Base-by-base conservation (phyloP, 2,888 invertebrate species). In the Coenonympha glycerion region DNA sequence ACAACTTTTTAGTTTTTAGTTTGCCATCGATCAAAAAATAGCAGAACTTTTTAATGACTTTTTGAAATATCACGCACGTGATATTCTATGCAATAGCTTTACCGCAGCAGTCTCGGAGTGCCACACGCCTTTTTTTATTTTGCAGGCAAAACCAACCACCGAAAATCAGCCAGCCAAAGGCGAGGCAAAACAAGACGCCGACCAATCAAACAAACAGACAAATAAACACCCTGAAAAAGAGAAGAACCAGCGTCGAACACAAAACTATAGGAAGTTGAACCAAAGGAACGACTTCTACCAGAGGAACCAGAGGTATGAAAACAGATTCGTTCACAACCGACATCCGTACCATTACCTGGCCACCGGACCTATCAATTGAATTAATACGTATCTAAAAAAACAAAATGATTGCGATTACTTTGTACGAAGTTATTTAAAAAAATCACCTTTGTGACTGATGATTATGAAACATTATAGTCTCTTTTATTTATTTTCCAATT, bases 351-450 rank as follows among this genome's bases (percentile, higher is more conserved):
- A 79, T 54, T 88, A 87, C 51, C 60, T 87, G 41, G 85, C 87
- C 6, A 84, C 87, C 0, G 86, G 87, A n/a, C 83, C 87, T 28
- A 87, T 87, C 18, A 87, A 87, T 60, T 87, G 18, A 87, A 87
- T 60, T 87, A 81, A 68, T n/a, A 18, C n/a, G 9, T 31, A 44
- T 44, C 2, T 19, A n/a, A 36, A 36, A 5, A 8, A 6, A 4
- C 9, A 24, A n/a, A n/a, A n/a, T n/a, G n/a, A n/a, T n/a, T n/a
- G n/a, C n/a, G n/a, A n/a, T n/a, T n/a, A n/a, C n/a, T n/a, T n/a
- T n/a, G n/a, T n/a, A n/a, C n/a, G n/a, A n/a, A n/a, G n/a, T n/a
- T n/a, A n/a, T n/a, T n/a, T n/a, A n/a, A n/a, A n/a, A n/a, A n/a
- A n/a, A n/a, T n/a, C n/a, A n/a, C n/a, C n/a, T n/a, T n/a, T n/a